Conservation (phyloP, 1,140 invertebrate species). For the Dufourea novaeangliae region DNA sequence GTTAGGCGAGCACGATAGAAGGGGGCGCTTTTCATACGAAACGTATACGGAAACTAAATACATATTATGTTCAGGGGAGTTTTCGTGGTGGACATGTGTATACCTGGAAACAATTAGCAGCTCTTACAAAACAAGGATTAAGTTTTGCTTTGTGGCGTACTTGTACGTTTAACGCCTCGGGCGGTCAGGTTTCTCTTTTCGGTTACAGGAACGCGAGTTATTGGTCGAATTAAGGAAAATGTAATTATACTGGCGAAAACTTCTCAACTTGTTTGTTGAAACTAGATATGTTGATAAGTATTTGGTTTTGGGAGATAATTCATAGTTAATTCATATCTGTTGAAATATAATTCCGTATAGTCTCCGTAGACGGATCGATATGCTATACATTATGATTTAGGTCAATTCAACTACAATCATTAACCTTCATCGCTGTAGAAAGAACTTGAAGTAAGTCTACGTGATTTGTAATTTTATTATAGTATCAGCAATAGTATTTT, state of each 20-base stretch:
- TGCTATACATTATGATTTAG: too few species aligned
- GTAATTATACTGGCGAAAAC: background rate
- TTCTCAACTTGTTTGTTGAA: too few species aligned
- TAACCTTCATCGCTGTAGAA: too few species aligned
- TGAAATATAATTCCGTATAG: too few species aligned
- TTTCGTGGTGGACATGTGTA: conserved; percentile 37
- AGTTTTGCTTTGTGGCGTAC: conserved; percentile 1
- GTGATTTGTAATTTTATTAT: too few species aligned
- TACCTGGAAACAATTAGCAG: conserved; percentile 58
- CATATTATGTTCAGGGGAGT: conserved; percentile 46
- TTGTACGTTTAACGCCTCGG: background rate
- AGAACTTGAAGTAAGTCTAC: too few species aligned
- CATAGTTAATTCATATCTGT: too few species aligned
- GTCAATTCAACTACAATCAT: too few species aligned
- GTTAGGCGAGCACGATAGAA: background rate
- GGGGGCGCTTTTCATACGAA: conserved; percentile 15
- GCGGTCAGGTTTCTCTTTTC: background rate
- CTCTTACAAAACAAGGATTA: conserved; percentile 29
- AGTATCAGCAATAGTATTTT: too few species aligned
- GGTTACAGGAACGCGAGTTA: background rate
- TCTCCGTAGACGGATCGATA: too few species aligned
- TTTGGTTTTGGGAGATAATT: too few species aligned
- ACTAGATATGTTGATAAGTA: too few species aligned
- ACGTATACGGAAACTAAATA: conserved; percentile 49
- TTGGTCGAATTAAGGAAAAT: background rate